Percentiles rank a stretch among this genome's conserved stretches.
Conservation (phyloP, 2,113 vertebrate species). For the Triplophysa dalaica region DNA sequence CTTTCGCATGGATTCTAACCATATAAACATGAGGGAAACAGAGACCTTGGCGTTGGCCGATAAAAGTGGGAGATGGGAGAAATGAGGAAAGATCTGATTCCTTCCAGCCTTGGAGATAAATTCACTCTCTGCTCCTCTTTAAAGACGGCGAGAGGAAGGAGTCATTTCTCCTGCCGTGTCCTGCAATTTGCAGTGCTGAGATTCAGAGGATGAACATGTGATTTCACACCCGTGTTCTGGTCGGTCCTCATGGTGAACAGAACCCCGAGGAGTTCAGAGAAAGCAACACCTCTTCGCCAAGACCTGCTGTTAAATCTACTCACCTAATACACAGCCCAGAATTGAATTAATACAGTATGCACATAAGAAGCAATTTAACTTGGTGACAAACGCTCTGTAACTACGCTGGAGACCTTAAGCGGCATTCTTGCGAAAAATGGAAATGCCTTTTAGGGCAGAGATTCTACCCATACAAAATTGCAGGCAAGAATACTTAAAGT, state of each 20-base stretch:
- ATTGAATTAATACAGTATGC: conserved; percentile 8
- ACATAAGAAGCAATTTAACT: conserved; percentile 40
- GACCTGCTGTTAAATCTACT: conserved; percentile 7
- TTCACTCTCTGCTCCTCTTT: conserved; percentile 16
- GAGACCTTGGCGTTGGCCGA: neutral
- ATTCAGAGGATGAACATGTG: conserved; percentile 2
- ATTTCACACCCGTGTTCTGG: conserved; percentile 22
- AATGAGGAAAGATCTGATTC: conserved; percentile 22
- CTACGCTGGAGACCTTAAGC: conserved; percentile 6
- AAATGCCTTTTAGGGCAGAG: neutral
- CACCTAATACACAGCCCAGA: neutral
- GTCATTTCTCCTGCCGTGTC: neutral
- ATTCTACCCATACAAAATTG: conserved; percentile 9
- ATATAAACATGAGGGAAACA: conserved; percentile 22
- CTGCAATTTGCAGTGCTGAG: conserved; percentile 6
- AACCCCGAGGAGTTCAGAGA: neutral
- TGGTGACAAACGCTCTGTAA: conserved; percentile 16
- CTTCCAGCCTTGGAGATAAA: neutral
- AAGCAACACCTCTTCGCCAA: neutral
- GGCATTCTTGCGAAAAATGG: neutral
- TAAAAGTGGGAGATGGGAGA: neutral
- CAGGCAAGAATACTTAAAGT: conserved; percentile 10
- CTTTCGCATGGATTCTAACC: conserved; percentile 32
- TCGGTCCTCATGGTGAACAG: conserved; percentile 11
- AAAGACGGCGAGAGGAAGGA: neutral